Conservation (phyloP, 2,113 vertebrate genomes). For the Myiopsitta monachus region DNA sequence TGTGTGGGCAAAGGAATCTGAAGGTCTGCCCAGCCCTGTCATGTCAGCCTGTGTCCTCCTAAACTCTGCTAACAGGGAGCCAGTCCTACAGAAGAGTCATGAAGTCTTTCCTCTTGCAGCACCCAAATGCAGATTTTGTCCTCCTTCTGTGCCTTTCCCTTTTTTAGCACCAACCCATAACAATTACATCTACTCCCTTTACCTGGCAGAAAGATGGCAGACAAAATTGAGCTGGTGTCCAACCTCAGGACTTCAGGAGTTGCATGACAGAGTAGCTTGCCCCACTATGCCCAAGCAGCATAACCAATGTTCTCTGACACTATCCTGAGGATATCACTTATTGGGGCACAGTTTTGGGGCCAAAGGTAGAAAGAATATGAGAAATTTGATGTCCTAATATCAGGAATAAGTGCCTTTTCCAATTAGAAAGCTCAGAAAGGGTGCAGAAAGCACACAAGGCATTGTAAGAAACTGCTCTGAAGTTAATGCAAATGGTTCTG, state of each 20-base stretch:
- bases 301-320: neutral
- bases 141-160: neutral
- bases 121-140: neutral
- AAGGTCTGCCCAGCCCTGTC: neutral
- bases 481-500: neutral
- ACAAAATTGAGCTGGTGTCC: neutral
- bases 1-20: neutral
- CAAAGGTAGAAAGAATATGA: neutral
- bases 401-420: neutral
- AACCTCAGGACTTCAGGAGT: neutral
- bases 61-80: neutral
- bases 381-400: neutral
- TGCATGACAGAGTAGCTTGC: neutral
- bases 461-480: neutral
- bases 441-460: neutral
- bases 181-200: neutral
- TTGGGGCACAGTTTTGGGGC: neutral
- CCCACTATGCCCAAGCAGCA: neutral
- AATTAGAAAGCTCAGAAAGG: neutral
- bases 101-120: neutral
- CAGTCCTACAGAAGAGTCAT: rapidly evolving
- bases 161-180: neutral
- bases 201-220: neutral
- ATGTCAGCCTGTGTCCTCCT: neutral
- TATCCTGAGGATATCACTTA: neutral